Percentiles rank a stretch among this genome's conserved stretches.
These are phyloP conservation scores for Pheosia gnoma DNA, from an alignment of 2,888 invertebrate species.

Conservation along the genomic window DNA sequence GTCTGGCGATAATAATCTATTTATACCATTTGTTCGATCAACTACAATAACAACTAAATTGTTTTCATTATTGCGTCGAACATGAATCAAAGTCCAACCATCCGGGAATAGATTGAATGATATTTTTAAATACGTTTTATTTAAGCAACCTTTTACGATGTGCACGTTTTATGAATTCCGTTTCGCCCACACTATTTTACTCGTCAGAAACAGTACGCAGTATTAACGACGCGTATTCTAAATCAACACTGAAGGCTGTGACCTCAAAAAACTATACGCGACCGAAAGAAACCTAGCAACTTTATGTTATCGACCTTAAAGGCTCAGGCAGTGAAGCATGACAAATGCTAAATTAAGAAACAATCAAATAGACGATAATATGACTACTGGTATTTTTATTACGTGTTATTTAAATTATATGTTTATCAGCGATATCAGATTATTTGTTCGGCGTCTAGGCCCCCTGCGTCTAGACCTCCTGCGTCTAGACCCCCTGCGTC, in stretches of 20 bases:
- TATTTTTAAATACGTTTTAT: conserved; percentile 48
- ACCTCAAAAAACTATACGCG: conserved; percentile 35
- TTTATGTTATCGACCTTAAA: conserved; percentile 45
- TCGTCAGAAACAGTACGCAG: conserved; percentile 23
- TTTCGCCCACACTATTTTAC: conserved; percentile 30
- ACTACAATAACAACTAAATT: conserved; percentile 33
- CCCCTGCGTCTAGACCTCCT: conserved; percentile 16
- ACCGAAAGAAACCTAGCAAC: conserved; percentile 44
- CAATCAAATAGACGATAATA: conserved; percentile 19
- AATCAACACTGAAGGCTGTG: conserved; percentile 40
- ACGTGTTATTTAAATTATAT: conserved; percentile 14
- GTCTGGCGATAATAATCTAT: background rate
- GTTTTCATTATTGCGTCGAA: conserved; percentile 47
- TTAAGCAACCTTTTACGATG: conserved; percentile 27
- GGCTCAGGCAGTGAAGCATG: conserved; percentile 51
- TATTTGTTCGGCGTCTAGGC: conserved; percentile 30
- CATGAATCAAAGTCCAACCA: conserved; percentile 55
- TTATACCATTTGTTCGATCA: background rate
- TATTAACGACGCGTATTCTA: conserved; percentile 19
- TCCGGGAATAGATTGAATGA: conserved; percentile 31
- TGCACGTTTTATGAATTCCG: conserved; percentile 28
- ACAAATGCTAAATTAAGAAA: conserved; percentile 48
- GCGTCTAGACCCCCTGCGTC: conserved; percentile 30
- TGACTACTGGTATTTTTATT: conserved; percentile 9
- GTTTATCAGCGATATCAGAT: conserved; percentile 21